Percentiles rank a stretch among this genome's conserved stretches.
phyloP scores from a whole-genome alignment of 2,113 vertebrate species.

The Panurus biarmicus region DNA sequence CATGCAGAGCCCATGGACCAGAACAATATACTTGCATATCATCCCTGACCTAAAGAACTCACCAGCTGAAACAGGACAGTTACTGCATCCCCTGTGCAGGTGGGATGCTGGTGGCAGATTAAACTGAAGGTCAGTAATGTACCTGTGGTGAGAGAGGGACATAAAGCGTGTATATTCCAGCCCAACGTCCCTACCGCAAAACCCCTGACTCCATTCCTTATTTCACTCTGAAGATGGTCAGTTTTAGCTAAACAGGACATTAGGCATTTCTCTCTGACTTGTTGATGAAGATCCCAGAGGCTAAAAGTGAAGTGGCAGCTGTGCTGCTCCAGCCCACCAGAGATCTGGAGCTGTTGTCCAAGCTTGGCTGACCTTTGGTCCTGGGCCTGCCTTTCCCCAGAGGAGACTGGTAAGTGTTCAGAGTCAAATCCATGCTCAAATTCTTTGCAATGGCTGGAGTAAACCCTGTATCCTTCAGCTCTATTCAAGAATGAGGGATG shows the following conservation, averaged over 20 bases:
- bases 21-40: fast-evolving
- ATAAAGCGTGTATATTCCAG: not conserved
- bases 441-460: not conserved
- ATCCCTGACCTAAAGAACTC: not conserved
- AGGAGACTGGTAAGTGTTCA: not conserved
- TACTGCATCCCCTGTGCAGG: not conserved
- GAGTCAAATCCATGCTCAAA: not conserved
- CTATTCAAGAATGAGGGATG: not conserved
- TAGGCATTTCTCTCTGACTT: not conserved
- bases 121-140: not conserved
- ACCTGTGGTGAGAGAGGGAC: not conserved
- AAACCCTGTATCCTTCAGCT: not conserved
- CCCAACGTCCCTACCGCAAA: not conserved
- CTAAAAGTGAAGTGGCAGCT: not conserved
- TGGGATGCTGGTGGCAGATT: not conserved
- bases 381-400: not conserved
- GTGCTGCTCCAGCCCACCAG: not conserved
- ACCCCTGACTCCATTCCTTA: not conserved
- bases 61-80: not conserved
- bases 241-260: not conserved
- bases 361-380: not conserved
- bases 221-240: not conserved
- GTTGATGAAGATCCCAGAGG: not conserved
- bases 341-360: not conserved
- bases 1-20: fast-evolving